phyloP scores from a whole-genome alignment of 2,888 invertebrate species.

The Eueremaeus valkanovi region DNA sequence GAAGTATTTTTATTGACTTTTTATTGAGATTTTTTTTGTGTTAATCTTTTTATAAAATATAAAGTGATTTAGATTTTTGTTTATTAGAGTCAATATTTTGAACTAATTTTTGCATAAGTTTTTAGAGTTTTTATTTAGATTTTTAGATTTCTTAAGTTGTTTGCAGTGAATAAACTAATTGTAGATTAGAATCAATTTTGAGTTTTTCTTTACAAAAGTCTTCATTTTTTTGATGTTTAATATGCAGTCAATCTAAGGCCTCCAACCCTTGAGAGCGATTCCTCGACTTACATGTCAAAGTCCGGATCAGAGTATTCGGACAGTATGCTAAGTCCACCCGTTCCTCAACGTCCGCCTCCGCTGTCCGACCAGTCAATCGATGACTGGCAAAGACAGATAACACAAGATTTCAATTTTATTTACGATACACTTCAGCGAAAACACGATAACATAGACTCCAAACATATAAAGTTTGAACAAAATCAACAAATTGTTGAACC shows the following conservation, averaged over 20 bases:
- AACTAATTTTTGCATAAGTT: too few relatives aligned
- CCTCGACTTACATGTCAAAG: too few relatives aligned
- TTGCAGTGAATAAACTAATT: not conserved
- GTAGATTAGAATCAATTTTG: too few relatives aligned
- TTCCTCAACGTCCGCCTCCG: conserved; percentile 49
- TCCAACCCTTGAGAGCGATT: conserved; percentile 54
- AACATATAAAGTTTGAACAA: not conserved
- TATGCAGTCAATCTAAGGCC: not conserved
- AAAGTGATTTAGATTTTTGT: too few relatives aligned
- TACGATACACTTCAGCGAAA: conserved; percentile 36
- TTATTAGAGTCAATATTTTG: too few relatives aligned
- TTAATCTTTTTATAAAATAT: too few relatives aligned
- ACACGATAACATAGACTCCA: not conserved
- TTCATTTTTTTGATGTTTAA: too few relatives aligned
- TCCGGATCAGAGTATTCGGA: not conserved
- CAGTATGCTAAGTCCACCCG: not conserved
- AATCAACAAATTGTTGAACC: not conserved
- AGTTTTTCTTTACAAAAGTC: too few relatives aligned
- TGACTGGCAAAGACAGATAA: conserved; percentile 41
- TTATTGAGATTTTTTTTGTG: too few relatives aligned
- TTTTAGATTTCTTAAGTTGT: not conserved
- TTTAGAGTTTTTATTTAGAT: too few relatives aligned
- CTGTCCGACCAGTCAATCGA: conserved; percentile 36
- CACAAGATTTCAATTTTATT: conserved; percentile 40
- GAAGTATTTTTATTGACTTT: too few relatives aligned